Conservation (phyloP, 2,888 invertebrate species). For the Conomelus anceps region DNA sequence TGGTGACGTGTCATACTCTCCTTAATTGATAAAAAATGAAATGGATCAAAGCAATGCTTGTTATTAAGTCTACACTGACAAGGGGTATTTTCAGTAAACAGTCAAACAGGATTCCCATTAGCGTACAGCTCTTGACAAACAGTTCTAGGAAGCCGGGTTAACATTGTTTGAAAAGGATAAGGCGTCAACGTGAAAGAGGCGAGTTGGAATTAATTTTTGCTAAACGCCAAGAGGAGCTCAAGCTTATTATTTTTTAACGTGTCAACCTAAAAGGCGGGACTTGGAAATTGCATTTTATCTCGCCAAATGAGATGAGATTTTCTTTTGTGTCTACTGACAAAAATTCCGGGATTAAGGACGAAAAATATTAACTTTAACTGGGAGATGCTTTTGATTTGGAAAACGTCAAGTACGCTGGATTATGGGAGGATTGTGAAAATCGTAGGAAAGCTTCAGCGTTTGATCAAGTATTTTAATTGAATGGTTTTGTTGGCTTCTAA, state of each 20-base stretch:
- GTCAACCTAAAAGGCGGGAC: neutral
- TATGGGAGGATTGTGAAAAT: neutral
- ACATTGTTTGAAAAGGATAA: neutral
- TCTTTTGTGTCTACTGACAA: neutral
- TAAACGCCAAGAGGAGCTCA: neutral
- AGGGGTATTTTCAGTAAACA: neutral
- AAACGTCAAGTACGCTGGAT: neutral
- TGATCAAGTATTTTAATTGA: neutral
- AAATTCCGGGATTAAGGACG: neutral
- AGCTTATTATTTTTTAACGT: neutral
- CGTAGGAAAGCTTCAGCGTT: neutral
- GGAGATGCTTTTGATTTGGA: neutral
- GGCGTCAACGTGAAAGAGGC: neutral
- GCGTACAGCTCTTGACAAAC: neutral
- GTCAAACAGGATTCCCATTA: neutral
- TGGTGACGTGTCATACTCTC: too few relatives aligned
- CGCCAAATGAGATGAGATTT: neutral
- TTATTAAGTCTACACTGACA: neutral
- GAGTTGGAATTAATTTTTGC: neutral
- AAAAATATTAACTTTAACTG: neutral
- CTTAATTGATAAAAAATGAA: too few relatives aligned
- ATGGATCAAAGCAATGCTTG: neutral
- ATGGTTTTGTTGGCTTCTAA: neutral
- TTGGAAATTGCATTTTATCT: neutral
- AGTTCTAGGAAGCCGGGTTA: neutral